Conservation (phyloP, 2,888 invertebrate species). For the Spodoptera exigua region DNA sequence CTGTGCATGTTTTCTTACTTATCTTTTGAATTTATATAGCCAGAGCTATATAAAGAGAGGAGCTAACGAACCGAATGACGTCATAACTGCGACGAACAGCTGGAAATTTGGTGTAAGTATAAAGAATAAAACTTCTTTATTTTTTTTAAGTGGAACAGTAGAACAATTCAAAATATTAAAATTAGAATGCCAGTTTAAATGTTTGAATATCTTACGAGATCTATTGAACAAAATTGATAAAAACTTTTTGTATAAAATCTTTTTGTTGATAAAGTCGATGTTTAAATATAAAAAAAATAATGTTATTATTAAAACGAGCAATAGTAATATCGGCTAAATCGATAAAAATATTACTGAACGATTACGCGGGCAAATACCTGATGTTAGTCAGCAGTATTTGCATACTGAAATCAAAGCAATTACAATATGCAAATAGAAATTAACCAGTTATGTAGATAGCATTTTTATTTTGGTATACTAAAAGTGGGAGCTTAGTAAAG, state of each 20-base stretch:
- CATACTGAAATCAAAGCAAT: slow-evolving; percentile 19
- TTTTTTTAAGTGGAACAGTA: no score
- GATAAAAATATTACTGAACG: slow-evolving; percentile 9
- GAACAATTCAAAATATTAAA: no score
- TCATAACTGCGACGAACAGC: slow-evolving; percentile 15
- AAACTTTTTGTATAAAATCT: no score
- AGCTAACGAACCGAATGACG: slow-evolving; percentile 33
- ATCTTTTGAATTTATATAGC: slow-evolving; percentile 27
- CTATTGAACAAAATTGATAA: no score
- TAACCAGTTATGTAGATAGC: no score
- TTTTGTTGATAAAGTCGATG: neutral
- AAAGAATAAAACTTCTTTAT: no score
- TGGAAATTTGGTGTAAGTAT: slow-evolving; percentile 5
- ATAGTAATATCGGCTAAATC: neutral
- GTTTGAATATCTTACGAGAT: no score
- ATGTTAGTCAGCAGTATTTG: slow-evolving; percentile 24
- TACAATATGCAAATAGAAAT: no score
- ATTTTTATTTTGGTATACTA: no score
- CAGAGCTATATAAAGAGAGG: slow-evolving; percentile 13
- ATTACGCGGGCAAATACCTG: slow-evolving; percentile 14
- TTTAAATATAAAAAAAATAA: neutral
- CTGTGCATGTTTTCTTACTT: slow-evolving; percentile 36
- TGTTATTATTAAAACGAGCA: neutral
- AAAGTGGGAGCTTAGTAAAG: no score
- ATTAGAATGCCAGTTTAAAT: no score